phyloP scores from a whole-genome alignment of 2,888 invertebrate genomes.

The Lymantria dispar region DNA sequence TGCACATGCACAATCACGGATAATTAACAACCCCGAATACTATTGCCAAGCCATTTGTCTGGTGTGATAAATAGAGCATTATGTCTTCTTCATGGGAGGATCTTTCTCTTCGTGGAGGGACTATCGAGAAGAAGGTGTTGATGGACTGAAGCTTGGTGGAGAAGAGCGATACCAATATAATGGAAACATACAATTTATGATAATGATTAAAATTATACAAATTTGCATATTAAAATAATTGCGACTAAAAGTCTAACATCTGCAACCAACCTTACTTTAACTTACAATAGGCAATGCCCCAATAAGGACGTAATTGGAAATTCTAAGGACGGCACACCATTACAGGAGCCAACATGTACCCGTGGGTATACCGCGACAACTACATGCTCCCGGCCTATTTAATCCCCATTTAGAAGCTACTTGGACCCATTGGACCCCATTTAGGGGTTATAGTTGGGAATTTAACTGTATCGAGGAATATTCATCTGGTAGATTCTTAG shows the following conservation, averaged over 20 bases:
- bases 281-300: constrained; percentile 53
- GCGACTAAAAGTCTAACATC: constrained; percentile 1
- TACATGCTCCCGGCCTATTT: constrained; percentile 42
- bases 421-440: constrained; percentile 39
- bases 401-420: constrained; percentile 34
- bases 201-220: constrained; percentile 5
- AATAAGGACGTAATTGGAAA: constrained; percentile 72
- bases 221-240: background rate
- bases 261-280: constrained; percentile 20
- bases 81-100: too few relatives aligned
- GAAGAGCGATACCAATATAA: too few relatives aligned
- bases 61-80: too few relatives aligned
- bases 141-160: too few relatives aligned
- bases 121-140: too few relatives aligned
- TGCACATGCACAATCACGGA: too few relatives aligned
- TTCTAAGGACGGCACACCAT: constrained; percentile 53
- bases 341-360: constrained; percentile 38
- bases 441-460: constrained; percentile 25
- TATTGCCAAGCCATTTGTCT: too few relatives aligned
- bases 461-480: constrained; percentile 27
- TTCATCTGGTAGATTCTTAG: constrained; percentile 14
- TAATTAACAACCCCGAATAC: too few relatives aligned
- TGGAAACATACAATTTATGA: too few relatives aligned
- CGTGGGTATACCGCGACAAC: constrained; percentile 47
- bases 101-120: too few relatives aligned